Evolutionary conservation across 1,140 invertebrate species (phyloP).

Genomic region (Aphaenogaster floridana): DNA sequence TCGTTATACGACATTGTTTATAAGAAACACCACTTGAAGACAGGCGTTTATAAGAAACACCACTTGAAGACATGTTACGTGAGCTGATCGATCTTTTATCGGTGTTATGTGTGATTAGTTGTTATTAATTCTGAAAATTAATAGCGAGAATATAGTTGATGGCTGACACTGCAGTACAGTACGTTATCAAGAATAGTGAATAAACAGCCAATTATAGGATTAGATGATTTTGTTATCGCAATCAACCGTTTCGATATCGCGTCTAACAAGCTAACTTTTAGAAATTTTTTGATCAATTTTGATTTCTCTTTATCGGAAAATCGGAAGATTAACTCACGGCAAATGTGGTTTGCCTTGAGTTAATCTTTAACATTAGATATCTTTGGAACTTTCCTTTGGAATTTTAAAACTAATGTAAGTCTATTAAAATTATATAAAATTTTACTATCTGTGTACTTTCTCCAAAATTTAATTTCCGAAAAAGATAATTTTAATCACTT

Average conservation of each 20-base stretch:
- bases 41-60: background rate
- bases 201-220: constrained; percentile 14
- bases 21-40: background rate
- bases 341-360: background rate
- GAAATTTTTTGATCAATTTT: background rate
- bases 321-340: background rate
- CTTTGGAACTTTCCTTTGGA: background rate
- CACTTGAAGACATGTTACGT: background rate
- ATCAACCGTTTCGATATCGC: background rate
- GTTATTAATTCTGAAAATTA: constrained; percentile 18
- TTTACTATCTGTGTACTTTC: background rate
- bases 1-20: background rate
- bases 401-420: constrained; percentile 2
- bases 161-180: background rate
- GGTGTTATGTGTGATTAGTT: background rate
- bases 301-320: background rate
- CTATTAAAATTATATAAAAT: background rate
- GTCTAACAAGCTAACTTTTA: background rate
- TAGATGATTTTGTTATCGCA: constrained; percentile 25
- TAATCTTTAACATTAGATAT: background rate
- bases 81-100: constrained; percentile 21
- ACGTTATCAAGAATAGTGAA: constrained; percentile 16
- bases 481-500: background rate
- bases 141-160: background rate
- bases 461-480: background rate